These are phyloP conservation scores for Drosophila tanythrix DNA, from an alignment of 2,888 invertebrate species.

Conservation along the genomic window DNA sequence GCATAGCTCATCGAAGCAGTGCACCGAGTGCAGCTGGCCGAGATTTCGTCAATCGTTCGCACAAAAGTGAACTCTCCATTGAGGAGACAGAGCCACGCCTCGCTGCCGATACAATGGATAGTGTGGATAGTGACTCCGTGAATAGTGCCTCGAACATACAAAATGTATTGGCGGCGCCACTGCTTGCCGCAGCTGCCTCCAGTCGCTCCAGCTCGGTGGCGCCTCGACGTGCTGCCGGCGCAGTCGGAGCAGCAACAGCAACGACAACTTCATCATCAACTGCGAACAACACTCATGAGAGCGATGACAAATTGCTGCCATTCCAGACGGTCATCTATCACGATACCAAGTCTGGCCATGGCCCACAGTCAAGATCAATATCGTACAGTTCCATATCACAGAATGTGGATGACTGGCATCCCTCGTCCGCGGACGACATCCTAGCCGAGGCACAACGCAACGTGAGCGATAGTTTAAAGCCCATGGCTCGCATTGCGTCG, in stretches of 20 bases:
- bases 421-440: slow-evolving; percentile 64
- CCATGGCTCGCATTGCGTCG: slow-evolving; percentile 51
- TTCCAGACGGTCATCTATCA: slow-evolving; percentile 86
- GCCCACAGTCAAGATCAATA: slow-evolving; percentile 85
- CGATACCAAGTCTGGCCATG: slow-evolving; percentile 83
- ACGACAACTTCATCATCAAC: neutral
- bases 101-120: slow-evolving; percentile 81
- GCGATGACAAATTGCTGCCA: slow-evolving; percentile 83
- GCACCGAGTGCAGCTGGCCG: slow-evolving; percentile 56
- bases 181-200: slow-evolving; percentile 85
- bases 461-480: slow-evolving; percentile 82
- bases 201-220: slow-evolving; percentile 69
- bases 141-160: slow-evolving; percentile 83
- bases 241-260: neutral
- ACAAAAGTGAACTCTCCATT: slow-evolving; percentile 87
- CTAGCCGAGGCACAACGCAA: slow-evolving; percentile 82
- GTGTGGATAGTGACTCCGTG: slow-evolving; percentile 72
- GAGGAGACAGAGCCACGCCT: slow-evolving; percentile 86
- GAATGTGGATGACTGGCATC: slow-evolving; percentile 81
- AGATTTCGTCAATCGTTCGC: slow-evolving; percentile 85
- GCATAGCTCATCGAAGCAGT: slow-evolving; percentile 39
- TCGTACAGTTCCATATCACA: slow-evolving; percentile 86
- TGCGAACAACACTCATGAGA: slow-evolving; percentile 31
- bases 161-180: slow-evolving; percentile 84
- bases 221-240: slow-evolving; percentile 80